These are phyloP conservation scores for Lophius americanus DNA, from an alignment of 2,797 vertebrate genomes.

Conservation along the genomic window DNA sequence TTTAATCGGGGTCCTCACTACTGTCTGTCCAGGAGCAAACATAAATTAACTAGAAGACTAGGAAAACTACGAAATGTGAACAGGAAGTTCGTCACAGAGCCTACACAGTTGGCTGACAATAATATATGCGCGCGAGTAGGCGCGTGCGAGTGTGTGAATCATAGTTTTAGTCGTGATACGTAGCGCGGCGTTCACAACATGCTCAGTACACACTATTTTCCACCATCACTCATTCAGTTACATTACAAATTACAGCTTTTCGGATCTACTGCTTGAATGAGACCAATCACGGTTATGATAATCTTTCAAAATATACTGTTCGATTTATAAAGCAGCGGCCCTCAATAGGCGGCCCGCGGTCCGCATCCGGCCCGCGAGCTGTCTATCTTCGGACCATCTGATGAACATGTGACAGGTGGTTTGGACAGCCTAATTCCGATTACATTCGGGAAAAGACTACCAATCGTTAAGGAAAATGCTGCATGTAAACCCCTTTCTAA, in stretches of 20 bases:
- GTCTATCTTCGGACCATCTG: no score
- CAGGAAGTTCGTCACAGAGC: constrained; percentile 80
- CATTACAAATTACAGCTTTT: background rate
- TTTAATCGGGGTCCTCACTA: constrained; percentile 10
- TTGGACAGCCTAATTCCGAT: no score
- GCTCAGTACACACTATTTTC: background rate
- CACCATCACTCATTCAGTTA: no score
- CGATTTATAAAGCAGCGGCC: no score
- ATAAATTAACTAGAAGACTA: constrained; percentile 16
- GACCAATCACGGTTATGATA: no score
- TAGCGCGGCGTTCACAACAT: background rate
- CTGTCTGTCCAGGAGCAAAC: constrained; percentile 25
- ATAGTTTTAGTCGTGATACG: constrained; percentile 49
- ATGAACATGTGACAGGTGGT: no score
- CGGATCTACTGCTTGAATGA: background rate
- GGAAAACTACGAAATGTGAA: constrained; percentile 55
- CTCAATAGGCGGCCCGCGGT: no score
- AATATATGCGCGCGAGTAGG: constrained; percentile 13
- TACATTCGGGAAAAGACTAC: no score
- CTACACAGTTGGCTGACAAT: constrained; percentile 53
- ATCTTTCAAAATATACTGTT: no score
- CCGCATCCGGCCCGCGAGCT: no score
- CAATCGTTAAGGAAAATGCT: no score
- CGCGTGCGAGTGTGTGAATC: constrained; percentile 39
- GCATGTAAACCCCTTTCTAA: no score